Evolutionary conservation across 2,888 invertebrate genomes (phyloP).

Genomic region (Drosophila mettleri): DNA sequence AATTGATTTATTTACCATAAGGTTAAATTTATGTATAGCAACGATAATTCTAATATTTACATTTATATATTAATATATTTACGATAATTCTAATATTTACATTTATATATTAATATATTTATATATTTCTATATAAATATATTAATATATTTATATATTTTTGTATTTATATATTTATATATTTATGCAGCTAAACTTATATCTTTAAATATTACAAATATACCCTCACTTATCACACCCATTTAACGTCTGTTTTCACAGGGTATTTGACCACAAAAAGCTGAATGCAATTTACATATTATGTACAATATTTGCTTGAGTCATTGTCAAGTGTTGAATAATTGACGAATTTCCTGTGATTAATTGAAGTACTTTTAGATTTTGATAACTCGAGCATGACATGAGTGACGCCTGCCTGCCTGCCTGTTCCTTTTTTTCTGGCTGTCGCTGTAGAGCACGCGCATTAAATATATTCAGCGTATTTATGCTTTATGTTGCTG

Average conservation of each 20-base stretch:
- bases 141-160: too few species aligned
- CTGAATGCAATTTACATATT: constrained; percentile 37
- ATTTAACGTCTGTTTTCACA: neutral
- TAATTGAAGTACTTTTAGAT: constrained; percentile 53
- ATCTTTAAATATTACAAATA: too few species aligned
- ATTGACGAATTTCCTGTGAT: constrained; percentile 59
- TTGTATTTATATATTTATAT: too few species aligned
- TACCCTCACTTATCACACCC: too few species aligned
- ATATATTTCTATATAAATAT: too few species aligned
- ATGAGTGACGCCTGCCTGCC: constrained; percentile 5
- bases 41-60: too few species aligned
- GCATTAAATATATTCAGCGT: constrained; percentile 33
- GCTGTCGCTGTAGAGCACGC: neutral
- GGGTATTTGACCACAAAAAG: constrained; percentile 6
- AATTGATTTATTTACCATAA: too few species aligned
- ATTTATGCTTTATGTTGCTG: constrained; percentile 23
- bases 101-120: too few species aligned
- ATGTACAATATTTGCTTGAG: constrained; percentile 22
- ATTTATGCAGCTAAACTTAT: too few species aligned
- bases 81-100: too few species aligned
- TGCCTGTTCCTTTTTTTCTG: neutral
- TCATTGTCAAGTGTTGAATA: constrained; percentile 52
- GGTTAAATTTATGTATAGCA: too few species aligned
- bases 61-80: too few species aligned
- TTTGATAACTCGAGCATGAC: constrained; percentile 43